Evolutionary conservation across 2,113 vertebrate genomes (phyloP).

Genomic region (Trichechus manatus): DNA sequence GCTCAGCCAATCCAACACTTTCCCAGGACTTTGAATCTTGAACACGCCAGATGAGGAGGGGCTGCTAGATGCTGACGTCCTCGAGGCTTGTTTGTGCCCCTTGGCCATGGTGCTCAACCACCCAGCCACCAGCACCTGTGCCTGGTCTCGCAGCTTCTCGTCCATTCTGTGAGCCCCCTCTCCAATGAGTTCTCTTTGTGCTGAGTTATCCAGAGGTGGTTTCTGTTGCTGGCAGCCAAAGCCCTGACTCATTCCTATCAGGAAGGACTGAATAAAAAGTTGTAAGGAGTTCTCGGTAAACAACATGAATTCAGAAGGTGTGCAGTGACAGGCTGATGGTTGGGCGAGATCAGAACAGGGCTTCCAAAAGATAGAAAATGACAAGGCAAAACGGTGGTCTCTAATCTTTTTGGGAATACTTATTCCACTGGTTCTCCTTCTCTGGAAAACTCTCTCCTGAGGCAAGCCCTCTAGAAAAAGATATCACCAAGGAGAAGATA

Average conservation of each 20-base stretch:
- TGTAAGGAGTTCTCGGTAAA: neutral
- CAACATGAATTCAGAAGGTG: neutral
- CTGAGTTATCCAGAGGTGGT: neutral
- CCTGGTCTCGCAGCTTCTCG: neutral
- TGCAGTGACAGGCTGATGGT: neutral
- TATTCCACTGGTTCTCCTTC: neutral
- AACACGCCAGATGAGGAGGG: neutral
- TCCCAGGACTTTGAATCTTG: neutral
- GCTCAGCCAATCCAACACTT: neutral
- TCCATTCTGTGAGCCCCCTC: neutral
- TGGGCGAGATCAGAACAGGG: neutral
- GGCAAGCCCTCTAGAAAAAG: neutral
- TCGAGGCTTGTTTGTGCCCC: neutral
- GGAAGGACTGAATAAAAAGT: neutral
- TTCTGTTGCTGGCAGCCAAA: neutral
- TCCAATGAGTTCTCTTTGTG: neutral
- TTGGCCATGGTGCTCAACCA: accelerated
- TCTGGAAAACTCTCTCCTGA: neutral
- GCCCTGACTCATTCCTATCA: constrained; percentile 38
- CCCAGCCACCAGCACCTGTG: neutral
- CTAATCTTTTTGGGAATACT: neutral
- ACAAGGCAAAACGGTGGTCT: neutral
- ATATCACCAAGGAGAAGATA: neutral
- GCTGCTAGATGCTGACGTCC: neutral
- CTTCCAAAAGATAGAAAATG: neutral